These are phyloP conservation scores for Aphelocoma californica DNA, from an alignment of 2,797 vertebrate genomes.

Conservation along the genomic window DNA sequence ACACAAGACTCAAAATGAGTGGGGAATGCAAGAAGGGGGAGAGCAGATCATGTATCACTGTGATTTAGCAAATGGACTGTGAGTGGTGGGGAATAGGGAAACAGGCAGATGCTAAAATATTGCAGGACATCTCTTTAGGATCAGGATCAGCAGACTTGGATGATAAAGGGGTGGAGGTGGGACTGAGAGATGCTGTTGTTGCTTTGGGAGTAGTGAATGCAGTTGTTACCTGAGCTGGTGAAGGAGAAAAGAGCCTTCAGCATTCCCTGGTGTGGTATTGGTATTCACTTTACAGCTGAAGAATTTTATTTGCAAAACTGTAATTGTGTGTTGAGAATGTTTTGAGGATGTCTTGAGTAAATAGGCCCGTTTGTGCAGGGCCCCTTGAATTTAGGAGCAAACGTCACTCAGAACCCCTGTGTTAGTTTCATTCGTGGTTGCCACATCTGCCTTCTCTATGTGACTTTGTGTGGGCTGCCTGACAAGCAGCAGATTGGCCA, in stretches of 20 bases:
- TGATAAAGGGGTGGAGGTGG: not conserved
- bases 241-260: not conserved
- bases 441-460: accelerated
- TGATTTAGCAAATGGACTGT: not conserved
- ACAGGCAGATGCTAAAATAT: not conserved
- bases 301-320: not conserved
- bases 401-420: not conserved
- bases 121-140: not conserved
- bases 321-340: not conserved
- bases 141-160: not conserved
- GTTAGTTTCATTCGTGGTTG: not conserved
- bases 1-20: not conserved
- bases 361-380: not conserved
- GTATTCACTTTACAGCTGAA: not conserved
- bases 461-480: not conserved
- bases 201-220: accelerated
- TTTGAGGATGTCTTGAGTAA: not conserved
- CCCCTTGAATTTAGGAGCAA: not conserved
- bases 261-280: accelerated
- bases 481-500: not conserved
- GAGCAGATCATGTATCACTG: not conserved
- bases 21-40: not conserved
- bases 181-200: not conserved
- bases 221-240: not conserved
- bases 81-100: not conserved